A percentile compares a stretch with the other conserved stretches of the same genome.
Evolutionary conservation across 2,797 vertebrate species (phyloP).

Genomic region (Oreortyx pictus): DNA sequence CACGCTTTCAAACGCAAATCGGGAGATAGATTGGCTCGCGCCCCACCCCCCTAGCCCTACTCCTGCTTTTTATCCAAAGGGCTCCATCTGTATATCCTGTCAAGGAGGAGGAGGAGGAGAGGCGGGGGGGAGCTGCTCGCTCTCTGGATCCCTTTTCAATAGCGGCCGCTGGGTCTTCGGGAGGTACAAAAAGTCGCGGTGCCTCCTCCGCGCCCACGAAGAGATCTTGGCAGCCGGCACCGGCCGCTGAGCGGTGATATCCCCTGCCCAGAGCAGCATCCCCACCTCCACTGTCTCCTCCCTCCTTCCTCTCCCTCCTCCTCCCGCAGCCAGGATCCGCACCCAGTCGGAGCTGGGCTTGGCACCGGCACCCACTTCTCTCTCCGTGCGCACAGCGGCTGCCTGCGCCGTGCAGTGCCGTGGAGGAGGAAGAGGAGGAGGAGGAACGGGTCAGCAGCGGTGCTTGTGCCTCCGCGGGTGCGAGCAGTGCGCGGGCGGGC

Average conservation of each 20-base stretch:
- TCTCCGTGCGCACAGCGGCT: not conserved
- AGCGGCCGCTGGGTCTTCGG: constrained; percentile 32
- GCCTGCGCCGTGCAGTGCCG: not conserved
- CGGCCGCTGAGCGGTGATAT: not conserved
- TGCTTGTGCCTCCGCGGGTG: not conserved
- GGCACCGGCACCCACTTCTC: constrained; percentile 39
- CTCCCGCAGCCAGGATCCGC: constrained; percentile 62
- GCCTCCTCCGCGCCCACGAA: constrained; percentile 10
- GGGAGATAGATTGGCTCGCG: constrained; percentile 41
- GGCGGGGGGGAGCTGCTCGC: not conserved
- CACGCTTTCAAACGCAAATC: constrained; percentile 72
- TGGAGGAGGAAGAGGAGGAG: not conserved
- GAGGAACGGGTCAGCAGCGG: not conserved
- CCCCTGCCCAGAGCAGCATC: constrained; percentile 40
- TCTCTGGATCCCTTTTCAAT: constrained; percentile 15
- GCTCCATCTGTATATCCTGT: constrained; percentile 70
- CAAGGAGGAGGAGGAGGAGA: constrained; percentile 33
- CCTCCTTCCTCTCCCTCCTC: not conserved
- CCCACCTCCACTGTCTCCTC: constrained; percentile 46
- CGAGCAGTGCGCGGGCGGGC: not conserved
- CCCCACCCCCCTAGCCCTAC: constrained; percentile 61
- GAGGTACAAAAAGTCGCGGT: constrained; percentile 23
- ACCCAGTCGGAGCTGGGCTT: constrained; percentile 56
- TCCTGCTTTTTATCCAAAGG: constrained; percentile 63
- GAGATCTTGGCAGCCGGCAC: not conserved